A percentile compares a stretch with the other conserved stretches of the same genome.
Evolutionary conservation across 2,797 vertebrate species (phyloP).

Genomic region (Monodelphis domestica): DNA sequence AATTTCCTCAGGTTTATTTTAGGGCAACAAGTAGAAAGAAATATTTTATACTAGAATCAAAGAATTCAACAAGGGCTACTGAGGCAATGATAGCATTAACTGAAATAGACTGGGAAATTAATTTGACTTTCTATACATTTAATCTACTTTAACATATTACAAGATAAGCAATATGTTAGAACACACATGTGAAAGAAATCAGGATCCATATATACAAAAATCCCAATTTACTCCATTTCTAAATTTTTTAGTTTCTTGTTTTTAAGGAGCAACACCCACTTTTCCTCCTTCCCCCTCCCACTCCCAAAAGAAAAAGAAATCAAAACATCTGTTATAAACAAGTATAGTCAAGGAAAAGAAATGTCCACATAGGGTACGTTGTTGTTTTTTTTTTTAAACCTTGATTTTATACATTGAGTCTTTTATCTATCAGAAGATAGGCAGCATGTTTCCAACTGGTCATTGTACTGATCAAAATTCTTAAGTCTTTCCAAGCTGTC

Average conservation of each 20-base stretch:
- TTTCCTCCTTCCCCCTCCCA: too few relatives aligned
- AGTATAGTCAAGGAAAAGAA: background rate
- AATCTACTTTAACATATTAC: conserved; percentile 32
- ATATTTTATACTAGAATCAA: conserved; percentile 14
- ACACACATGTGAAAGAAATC: background rate
- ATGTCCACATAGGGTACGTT: background rate
- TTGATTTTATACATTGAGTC: background rate
- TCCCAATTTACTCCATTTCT: conserved; percentile 35
- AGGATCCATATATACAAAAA: conserved; percentile 33
- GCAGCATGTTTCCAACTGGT: background rate
- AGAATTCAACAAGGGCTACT: background rate
- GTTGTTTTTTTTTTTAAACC: too few relatives aligned
- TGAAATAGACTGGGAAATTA: conserved; percentile 33
- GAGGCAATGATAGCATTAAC: background rate
- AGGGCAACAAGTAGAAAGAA: conserved; percentile 11
- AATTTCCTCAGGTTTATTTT: conserved; percentile 50
- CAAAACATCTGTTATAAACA: background rate
- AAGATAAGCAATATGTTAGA: conserved; percentile 25
- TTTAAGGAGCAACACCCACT: background rate
- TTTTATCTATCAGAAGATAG: background rate
- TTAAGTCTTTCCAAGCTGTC: background rate
- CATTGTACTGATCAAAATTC: background rate
- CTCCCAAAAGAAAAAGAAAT: background rate
- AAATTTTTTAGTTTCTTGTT: background rate
- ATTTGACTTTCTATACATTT: conserved; percentile 35